A percentile compares a stretch with the other conserved stretches of the same genome.
phyloP scores from a whole-genome alignment of 2,888 invertebrate genomes.

The Aromia moschata region DNA sequence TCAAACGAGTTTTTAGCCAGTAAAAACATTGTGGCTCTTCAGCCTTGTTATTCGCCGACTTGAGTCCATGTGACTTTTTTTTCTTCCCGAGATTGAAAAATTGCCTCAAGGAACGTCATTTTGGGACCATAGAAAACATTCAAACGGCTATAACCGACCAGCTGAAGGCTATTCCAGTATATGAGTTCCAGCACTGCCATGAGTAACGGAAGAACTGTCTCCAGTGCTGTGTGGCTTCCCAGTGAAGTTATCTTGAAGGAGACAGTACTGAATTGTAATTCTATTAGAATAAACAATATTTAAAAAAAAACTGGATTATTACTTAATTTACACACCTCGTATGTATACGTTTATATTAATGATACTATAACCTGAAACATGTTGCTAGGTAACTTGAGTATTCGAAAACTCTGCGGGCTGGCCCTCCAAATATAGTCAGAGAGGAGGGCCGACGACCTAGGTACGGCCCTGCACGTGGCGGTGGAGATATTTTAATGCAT shows the following conservation, averaged over 20 bases:
- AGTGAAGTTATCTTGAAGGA: neutral
- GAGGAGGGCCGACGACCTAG: too few relatives aligned
- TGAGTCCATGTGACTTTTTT: neutral
- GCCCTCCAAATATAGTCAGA: too few relatives aligned
- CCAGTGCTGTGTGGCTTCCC: neutral
- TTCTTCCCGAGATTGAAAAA: neutral
- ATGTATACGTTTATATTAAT: too few relatives aligned
- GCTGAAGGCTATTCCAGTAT: neutral
- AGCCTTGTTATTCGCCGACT: neutral
- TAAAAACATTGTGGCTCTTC: neutral
- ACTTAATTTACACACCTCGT: neutral
- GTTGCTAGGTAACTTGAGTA: too few relatives aligned
- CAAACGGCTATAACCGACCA: too few relatives aligned
- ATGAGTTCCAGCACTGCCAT: neutral
- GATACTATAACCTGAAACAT: too few relatives aligned
- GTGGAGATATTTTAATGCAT: constrained; percentile 56
- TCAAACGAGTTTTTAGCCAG: neutral
- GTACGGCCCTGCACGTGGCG: constrained; percentile 36
- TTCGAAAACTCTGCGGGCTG: too few relatives aligned
- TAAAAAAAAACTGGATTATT: neutral
- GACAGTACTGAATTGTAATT: neutral
- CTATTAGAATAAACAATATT: neutral
- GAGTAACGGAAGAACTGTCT: neutral
- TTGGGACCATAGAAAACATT: neutral
- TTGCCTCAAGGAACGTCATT: neutral